Evolutionary conservation across 2,888 invertebrate genomes (phyloP).

Genomic region (Taenaris catops): DNA sequence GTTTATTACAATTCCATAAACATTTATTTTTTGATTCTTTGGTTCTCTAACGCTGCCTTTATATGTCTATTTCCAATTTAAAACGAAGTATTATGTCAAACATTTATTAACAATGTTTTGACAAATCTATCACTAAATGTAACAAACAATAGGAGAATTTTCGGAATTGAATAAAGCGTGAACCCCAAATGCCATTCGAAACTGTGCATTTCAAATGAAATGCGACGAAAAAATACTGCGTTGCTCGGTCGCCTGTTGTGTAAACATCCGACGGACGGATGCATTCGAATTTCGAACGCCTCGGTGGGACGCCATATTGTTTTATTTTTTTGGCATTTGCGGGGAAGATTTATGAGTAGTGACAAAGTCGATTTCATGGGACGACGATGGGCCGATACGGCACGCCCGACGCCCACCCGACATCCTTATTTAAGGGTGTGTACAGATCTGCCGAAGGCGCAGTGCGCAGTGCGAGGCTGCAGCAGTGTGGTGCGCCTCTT

Average conservation of each 20-base stretch:
- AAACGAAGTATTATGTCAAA: too few species aligned
- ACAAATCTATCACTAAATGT: constrained; percentile 10
- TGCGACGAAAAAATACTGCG: constrained; percentile 12
- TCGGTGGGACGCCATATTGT: constrained; percentile 44
- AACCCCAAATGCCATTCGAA: constrained; percentile 10
- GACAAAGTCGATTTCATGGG: constrained; percentile 76
- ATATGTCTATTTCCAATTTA: too few species aligned
- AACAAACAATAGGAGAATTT: constrained; percentile 13
- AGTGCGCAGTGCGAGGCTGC: too few species aligned
- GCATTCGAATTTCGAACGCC: constrained; percentile 40
- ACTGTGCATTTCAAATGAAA: constrained; percentile 14
- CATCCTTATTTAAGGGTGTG: too few species aligned
- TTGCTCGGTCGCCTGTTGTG: constrained; percentile 49
- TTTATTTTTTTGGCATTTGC: constrained; percentile 50
- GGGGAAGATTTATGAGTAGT: constrained; percentile 70
- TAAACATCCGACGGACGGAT: constrained; percentile 58
- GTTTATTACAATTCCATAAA: too few species aligned
- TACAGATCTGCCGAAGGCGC: too few species aligned
- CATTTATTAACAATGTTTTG: constrained; percentile 10
- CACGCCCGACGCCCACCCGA: constrained; percentile 41
- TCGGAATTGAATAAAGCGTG: constrained; percentile 18
- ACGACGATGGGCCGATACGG: constrained; percentile 48
- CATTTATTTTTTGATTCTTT: too few species aligned
- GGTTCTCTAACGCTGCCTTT: too few species aligned
- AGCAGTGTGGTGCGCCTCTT: too few species aligned